Base-by-base conservation (phyloP, 2,888 invertebrate genomes). In the Fabriciana adippe region DNA sequence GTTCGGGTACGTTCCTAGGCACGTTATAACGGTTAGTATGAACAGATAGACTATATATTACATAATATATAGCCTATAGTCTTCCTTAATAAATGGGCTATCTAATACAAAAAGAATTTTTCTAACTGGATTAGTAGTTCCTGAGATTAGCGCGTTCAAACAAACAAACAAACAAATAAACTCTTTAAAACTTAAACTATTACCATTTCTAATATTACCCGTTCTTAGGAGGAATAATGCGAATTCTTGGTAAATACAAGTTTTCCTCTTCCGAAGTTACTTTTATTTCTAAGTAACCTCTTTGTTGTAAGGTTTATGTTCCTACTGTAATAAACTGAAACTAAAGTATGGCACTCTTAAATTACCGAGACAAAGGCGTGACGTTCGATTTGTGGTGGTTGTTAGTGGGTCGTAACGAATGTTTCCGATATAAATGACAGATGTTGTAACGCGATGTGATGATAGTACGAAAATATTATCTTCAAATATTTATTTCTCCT, bases 221-320 rank as follows among this genome's bases (percentile, higher is more conserved):
- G 31, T 6, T 65, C 65, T 59, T 45, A 53, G 57, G 26, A 45
- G 51, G 57, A 53, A 57, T 60, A 62, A 59, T 50, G 50, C 54
- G 26, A 48, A 63, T 65, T 61, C 61, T 16, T 47, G 47, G 55
- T 66, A 55, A 60, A 69, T 64, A 69, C 64, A 69, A 64, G 31
- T 69, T 69, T 66, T 63, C 57, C 60, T 60, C 45, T 21, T 62
- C 31, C 31, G 21, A 55, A 15, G 47, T 64, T 64, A 18, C 64
- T 45, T 55, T 55, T 65, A 47, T 45, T 47, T 59, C 47, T 59
- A 48, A 59, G 57, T 59, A 59, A 59, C 45, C 35, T 21, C 54
- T 53, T 45, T 67, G 48, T 66, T 57, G 41, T 53, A 60, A 63
- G 47, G 47, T 69, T 56, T 69, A 57, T 62, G 21, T 55, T 48